phyloP scores from a whole-genome alignment of 1,140 invertebrate genomes.

The Habropoda laboriosa region DNA sequence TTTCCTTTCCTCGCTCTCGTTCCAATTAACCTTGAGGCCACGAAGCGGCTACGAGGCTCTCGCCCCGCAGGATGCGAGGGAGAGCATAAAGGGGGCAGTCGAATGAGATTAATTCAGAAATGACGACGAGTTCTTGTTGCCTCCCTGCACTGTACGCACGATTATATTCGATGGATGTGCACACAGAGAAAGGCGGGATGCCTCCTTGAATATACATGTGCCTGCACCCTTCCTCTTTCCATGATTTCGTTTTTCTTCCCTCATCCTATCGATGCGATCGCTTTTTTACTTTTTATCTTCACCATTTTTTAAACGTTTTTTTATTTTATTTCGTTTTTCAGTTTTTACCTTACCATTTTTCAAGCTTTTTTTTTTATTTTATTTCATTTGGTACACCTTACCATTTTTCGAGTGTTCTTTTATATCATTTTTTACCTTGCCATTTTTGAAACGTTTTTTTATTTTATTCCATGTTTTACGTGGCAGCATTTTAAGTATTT shows the following conservation, averaged over 20 bases:
- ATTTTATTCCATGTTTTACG: too few species aligned
- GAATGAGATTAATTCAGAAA: slow-evolving; percentile 76
- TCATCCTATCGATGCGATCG: not conserved
- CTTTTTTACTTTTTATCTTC: not conserved
- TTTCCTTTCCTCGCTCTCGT: slow-evolving; percentile 64
- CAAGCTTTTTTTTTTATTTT: too few species aligned
- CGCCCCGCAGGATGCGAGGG: slow-evolving; percentile 60
- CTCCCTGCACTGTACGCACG: slow-evolving; percentile 52
- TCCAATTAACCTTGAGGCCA: slow-evolving; percentile 75
- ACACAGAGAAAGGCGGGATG: not conserved
- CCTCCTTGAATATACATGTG: not conserved
- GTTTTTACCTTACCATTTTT: not conserved
- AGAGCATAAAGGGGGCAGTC: slow-evolving; percentile 74
- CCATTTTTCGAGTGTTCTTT: too few species aligned
- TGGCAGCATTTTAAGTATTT: too few species aligned
- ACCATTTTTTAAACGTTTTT: not conserved
- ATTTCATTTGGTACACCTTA: too few species aligned
- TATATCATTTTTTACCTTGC: too few species aligned
- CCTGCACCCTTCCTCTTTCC: not conserved
- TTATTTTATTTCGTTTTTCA: not conserved
- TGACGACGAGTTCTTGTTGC: slow-evolving; percentile 61
- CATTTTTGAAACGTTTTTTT: too few species aligned
- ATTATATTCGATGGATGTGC: slow-evolving; percentile 21
- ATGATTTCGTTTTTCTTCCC: not conserved
- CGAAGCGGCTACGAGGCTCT: slow-evolving; percentile 58